Evolutionary conservation across 2,888 invertebrate species (phyloP), one percentile per base, ranked within the genome.

Genomic region (Rhopalosiphum nymphaeae): DNA sequence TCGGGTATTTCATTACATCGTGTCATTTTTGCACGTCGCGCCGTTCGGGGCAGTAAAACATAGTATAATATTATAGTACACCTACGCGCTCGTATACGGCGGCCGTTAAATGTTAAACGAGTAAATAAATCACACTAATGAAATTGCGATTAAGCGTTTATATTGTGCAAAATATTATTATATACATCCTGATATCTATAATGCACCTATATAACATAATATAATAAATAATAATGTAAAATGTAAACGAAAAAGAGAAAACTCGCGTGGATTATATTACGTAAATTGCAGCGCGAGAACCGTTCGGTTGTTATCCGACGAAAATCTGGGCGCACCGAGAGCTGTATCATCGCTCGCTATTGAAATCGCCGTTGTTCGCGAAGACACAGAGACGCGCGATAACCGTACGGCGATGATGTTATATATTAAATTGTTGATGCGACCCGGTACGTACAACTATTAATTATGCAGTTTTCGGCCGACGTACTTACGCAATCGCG

Each of bases 181-280:
- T 25, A 42, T 61, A 36, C 10, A 67, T 67, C n/a, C 67, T 21
- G n/a, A 16, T 21, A 21, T 78, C 78, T 21, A 78, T 16, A 36
- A 78, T 78, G 78, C 21, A 36, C 78, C 36, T 7, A 36, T 3
- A 36, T 3, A 53, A 21, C 21, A 36, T 78, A n/a, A 7, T 46
- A 78, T 67, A 9, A 57, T 29, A 61, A 61, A 61, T 29, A 67
- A 67, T n/a, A 67, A 0, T 13, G 21, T 36, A 78, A 78, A 36
- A 78, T 21, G 36, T 42, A 25, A 29, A 56, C 89, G 84, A 89
- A 89, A 78, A 93, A 93, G 93, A 93, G 93, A 93, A 93, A 93
- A 93, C 78, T n/a, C 44, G 61, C n/a, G 25, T 3, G n/a, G 57
- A 26, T 36, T 88, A 88, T 93, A 21, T 53, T 93, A 93, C 89